Base-by-base conservation (phyloP, 2,888 invertebrate species). In the Fabriciana adippe region DNA sequence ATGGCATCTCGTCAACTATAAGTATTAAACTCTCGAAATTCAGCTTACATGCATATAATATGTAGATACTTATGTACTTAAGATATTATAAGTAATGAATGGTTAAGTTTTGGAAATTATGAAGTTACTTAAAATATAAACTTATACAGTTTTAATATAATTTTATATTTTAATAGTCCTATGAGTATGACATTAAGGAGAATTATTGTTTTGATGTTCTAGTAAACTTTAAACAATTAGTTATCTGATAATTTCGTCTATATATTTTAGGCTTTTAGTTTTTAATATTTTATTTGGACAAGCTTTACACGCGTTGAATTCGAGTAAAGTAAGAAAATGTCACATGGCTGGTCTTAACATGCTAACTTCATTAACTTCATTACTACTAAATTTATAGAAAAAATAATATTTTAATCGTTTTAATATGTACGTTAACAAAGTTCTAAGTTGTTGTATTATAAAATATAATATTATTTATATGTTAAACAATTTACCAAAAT, bases 241-340 rank as follows among this genome's bases (percentile, higher is more conserved):
- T 21, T 21, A 21, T 21, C 21, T 21, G 21, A 21, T 21, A 21
- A 21, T 21, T 21, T 21, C 3, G 26, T 26, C 3, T 4, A 26
- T 26, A 26, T 26, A 26, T 26, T 26, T 26, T 26, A 26, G 26
- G 26, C 26, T 26, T 26, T 26, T 26, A 26, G 26, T 26, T n/a
- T 21, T 35, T 56, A 48, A 0, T 18, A 56, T 45, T 45, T 6
- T 18, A 56, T 15, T n/a, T 0, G 26, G 31, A 6, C 13, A 16
- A 57, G 66, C 66, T 48, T 59, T 66, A 60, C 1, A 31, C 54
- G 48, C 66, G 66, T 66, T 66, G 57, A 66, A 48, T 31, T 66
- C 66, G 59, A 54, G 26, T 54, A 1, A 41, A 64, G 56, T 21
- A 1, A 26, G 5, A 60, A 50, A 26, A 60, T 6, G n/a, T 26